Evolutionary conservation across 2,888 invertebrate genomes (phyloP).

Genomic region (Tachystola acroxantha): DNA sequence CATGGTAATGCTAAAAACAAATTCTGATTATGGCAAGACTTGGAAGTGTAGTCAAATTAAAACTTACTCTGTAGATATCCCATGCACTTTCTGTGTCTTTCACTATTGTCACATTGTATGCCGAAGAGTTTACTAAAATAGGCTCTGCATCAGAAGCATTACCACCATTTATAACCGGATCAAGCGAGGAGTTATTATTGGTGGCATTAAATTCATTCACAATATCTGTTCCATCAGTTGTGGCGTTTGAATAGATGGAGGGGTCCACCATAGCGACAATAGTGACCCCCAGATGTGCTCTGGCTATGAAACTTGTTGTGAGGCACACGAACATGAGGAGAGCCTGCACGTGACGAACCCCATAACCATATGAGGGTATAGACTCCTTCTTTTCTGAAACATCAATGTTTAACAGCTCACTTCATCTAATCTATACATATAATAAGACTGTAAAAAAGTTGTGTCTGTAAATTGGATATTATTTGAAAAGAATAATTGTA

Average conservation of each 20-base stretch:
- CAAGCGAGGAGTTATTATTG: not conserved
- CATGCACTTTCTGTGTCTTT: slow-evolving; percentile 6
- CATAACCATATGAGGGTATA: slow-evolving; percentile 33
- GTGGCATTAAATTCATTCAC: not conserved
- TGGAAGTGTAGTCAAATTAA: not conserved
- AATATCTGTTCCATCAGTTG: not conserved
- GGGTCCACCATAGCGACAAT: slow-evolving; percentile 46
- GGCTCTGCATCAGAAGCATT: not conserved
- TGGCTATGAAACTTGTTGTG: slow-evolving; percentile 25
- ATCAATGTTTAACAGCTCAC: slow-evolving; percentile 4
- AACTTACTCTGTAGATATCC: slow-evolving; percentile 22
- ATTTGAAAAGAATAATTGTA: not conserved
- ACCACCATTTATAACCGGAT: not conserved
- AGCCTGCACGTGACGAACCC: slow-evolving; percentile 42
- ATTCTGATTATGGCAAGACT: no score
- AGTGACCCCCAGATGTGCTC: slow-evolving; percentile 46
- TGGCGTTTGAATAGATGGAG: slow-evolving; percentile 4
- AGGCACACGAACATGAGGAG: slow-evolving; percentile 31
- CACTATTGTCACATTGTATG: not conserved
- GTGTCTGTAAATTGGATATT: no score
- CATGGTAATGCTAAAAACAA: no score
- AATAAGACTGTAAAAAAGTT: no score
- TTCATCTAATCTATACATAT: slow-evolving; percentile 1
- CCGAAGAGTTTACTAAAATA: not conserved
- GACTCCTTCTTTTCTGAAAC: slow-evolving; percentile 29